Evolutionary conservation across 2,888 invertebrate species (phyloP), one percentile per base, ranked within the genome.

Genomic region (Melanostoma scalare): DNA sequence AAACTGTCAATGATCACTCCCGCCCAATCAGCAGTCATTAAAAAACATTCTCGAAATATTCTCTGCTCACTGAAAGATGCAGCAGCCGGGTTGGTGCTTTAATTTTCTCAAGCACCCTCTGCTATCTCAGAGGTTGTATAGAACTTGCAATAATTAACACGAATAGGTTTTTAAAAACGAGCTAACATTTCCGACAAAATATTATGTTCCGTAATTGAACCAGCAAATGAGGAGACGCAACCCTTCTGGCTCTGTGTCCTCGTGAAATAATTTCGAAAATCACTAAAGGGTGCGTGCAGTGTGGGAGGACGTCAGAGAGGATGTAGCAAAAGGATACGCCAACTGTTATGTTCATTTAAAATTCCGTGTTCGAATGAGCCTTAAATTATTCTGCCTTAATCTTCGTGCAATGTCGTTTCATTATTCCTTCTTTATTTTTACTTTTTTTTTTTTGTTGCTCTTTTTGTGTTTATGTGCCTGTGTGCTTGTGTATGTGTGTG

Each of bases 291-390:
- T 63, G 48, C 50, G 48, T 44, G 53, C 33, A 20, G 33, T 35
- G 20, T 20, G 20, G 20, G 20, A 53, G 42, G 53, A 52, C 53
- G 33, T 20, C 10, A 31, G 53, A 38, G 42, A 4, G 9, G 56
- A 46, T 46, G 9, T 38, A 67, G 42, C 50, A 56, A 42, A 48
- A 58, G 69, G 52, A 60, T 60, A 65, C 84, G 67, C 71, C 79
- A 75, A 84, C 78, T 84, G 78, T 74, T 84, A 50, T 63, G 84
- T 84, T 84, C 84, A 84, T 79, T 84, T 79, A 52, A 65, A 79
- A 84, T 84, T 79, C 79, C 71, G 42, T 79, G 84, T 84, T 79
- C 84, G 74, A 84, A 79, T 74, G 74, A 84, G 65, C 78, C 69
- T 74, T 84, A 72, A 84, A 84, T 84, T 79, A 84, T 84, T 84